A percentile compares a stretch with the other conserved stretches of the same genome.
phyloP scores from a whole-genome alignment of 1,140 invertebrate genomes.

The Drosophila sucinea region DNA sequence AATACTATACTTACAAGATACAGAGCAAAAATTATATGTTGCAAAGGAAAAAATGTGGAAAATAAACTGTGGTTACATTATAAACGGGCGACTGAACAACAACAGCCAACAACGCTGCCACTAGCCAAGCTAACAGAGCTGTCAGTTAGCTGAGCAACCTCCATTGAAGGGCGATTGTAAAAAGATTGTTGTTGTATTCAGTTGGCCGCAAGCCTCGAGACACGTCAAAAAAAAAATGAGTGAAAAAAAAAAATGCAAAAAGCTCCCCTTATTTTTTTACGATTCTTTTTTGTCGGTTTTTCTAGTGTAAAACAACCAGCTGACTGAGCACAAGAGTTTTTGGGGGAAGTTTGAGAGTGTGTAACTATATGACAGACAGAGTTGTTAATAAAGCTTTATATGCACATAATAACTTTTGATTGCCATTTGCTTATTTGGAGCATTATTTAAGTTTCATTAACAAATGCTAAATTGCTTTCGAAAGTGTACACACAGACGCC shows the following conservation, averaged over 20 bases:
- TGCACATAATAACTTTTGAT: constrained; percentile 71
- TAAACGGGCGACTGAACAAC: constrained; percentile 72
- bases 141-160: constrained; percentile 50
- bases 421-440: constrained; percentile 78
- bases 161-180: constrained; percentile 59
- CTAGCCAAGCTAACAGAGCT: constrained; percentile 31
- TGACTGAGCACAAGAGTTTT: constrained; percentile 23
- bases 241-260: not conserved
- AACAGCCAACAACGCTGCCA: constrained; percentile 27
- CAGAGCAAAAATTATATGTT: constrained; percentile 30
- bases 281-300: not conserved
- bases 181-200: constrained; percentile 23
- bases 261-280: constrained; percentile 2
- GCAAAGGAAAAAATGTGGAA: constrained; percentile 24
- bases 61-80: constrained; percentile 70
- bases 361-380: constrained; percentile 32
- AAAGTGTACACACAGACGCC: constrained; percentile 47
- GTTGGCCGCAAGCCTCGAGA: constrained; percentile 14
- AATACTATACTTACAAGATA: constrained; percentile 33
- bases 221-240: no score
- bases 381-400: constrained; percentile 66
- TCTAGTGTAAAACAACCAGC: constrained; percentile 28
- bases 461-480: constrained; percentile 78
- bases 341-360: constrained; percentile 4
- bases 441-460: constrained; percentile 77